Evolutionary conservation across 1,140 invertebrate genomes (phyloP).

Genomic region (Calephelis nemesis): DNA sequence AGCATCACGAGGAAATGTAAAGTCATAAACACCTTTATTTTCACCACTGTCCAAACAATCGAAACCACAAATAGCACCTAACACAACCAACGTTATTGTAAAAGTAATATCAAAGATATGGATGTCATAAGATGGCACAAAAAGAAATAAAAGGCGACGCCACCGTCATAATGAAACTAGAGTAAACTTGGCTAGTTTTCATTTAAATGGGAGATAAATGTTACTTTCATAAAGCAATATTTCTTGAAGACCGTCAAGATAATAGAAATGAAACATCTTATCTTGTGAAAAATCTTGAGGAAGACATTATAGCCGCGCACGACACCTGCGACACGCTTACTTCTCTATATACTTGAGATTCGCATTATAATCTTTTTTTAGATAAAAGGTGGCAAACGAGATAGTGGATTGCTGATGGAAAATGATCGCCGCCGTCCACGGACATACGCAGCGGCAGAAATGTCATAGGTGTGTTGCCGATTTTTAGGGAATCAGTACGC

Average conservation of each 20-base stretch:
- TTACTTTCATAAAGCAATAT: conserved; percentile 2
- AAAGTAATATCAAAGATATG: background rate
- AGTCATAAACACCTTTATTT: too few relatives aligned
- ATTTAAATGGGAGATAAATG: conserved; percentile 15
- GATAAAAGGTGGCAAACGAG: too few relatives aligned
- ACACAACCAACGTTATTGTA: background rate
- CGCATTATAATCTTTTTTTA: too few relatives aligned
- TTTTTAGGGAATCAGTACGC: too few relatives aligned
- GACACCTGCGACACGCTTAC: background rate
- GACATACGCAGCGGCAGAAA: too few relatives aligned
- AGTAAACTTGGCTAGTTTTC: conserved; percentile 14
- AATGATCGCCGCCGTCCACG: too few relatives aligned
- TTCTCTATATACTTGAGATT: too few relatives aligned
- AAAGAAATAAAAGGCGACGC: background rate
- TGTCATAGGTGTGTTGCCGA: too few relatives aligned
- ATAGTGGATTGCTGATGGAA: too few relatives aligned
- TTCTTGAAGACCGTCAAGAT: conserved; percentile 5
- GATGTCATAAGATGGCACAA: background rate
- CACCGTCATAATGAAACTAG: conserved; percentile 5
- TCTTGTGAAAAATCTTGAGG: background rate
- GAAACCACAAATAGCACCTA: too few relatives aligned
- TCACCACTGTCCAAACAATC: too few relatives aligned
- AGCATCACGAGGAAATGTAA: too few relatives aligned
- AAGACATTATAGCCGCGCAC: background rate
- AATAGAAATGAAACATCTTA: conserved; percentile 8